phyloP scores from a whole-genome alignment of 2,888 invertebrate genomes.

The Macrostomum cliftonense region DNA sequence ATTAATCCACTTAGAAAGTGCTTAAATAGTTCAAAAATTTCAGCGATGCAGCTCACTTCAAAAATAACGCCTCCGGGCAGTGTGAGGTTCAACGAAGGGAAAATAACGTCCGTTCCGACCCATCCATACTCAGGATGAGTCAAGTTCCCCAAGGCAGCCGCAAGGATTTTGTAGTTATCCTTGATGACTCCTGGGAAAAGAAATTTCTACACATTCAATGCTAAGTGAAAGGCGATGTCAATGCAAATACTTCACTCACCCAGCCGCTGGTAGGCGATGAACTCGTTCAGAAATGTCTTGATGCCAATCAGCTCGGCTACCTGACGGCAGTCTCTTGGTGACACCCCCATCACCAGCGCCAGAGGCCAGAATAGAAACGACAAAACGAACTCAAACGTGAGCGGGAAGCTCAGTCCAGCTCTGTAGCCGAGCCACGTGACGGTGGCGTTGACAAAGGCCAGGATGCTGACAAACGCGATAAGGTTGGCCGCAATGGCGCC shows the following conservation, averaged over 20 bases:
- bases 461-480: slow-evolving; percentile 68
- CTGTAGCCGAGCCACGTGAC: slow-evolving; percentile 56
- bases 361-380: slow-evolving; percentile 60
- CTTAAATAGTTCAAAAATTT: no score
- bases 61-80: slow-evolving; percentile 11
- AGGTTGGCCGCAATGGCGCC: slow-evolving; percentile 73
- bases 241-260: slow-evolving; percentile 2
- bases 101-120: no score
- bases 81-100: slow-evolving; percentile 4
- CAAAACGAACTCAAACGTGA: slow-evolving; percentile 23
- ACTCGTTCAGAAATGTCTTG: slow-evolving; percentile 71
- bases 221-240: background rate
- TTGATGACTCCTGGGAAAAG: no score
- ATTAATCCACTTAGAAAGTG: no score
- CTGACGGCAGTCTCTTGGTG: slow-evolving; percentile 47
- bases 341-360: slow-evolving; percentile 58
- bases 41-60: no score
- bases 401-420: slow-evolving; percentile 16
- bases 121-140: no score
- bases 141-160: no score
- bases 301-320: slow-evolving; percentile 62
- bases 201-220: no score
- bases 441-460: slow-evolving; percentile 62
- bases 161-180: no score
- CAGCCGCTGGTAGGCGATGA: slow-evolving; percentile 61